These are phyloP conservation scores for Agriotes lineatus DNA, from an alignment of 2,888 invertebrate species.

Conservation along the genomic window DNA sequence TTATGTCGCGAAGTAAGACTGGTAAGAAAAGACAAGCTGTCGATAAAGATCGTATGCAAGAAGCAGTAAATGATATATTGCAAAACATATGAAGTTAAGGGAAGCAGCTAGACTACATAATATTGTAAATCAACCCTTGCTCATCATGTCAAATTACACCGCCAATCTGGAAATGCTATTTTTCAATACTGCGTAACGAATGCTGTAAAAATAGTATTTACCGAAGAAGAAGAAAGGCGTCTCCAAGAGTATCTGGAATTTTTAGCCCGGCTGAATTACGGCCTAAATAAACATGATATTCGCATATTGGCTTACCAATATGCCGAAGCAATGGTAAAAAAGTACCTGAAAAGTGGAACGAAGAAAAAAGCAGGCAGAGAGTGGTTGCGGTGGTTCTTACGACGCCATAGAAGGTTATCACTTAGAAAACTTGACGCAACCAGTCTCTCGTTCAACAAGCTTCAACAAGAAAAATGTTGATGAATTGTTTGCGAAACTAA, in stretches of 20 bases:
- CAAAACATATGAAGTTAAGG: constrained; percentile 1
- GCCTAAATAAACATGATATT: constrained; percentile 14
- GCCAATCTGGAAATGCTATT: not conserved
- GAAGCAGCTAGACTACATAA: constrained; percentile 15
- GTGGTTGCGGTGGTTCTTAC: no score
- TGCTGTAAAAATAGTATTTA: constrained; percentile 7
- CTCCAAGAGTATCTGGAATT: constrained; percentile 10
- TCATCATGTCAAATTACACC: constrained; percentile 13
- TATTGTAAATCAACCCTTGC: constrained; percentile 16
- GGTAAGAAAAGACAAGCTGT: constrained; percentile 8
- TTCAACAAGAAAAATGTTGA: constrained; percentile 60
- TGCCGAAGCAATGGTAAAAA: constrained; percentile 3
- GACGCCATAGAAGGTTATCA: no score
- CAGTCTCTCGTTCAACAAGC: no score
- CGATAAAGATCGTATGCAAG: not conserved
- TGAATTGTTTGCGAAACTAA: constrained; percentile 51
- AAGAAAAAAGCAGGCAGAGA: no score
- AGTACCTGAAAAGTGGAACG: constrained; percentile 5
- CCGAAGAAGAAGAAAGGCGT: constrained; percentile 7
- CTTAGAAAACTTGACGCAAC: no score
- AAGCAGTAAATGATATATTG: not conserved
- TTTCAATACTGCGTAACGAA: constrained; percentile 6
- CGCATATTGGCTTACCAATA: constrained; percentile 13
- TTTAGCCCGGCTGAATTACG: not conserved
- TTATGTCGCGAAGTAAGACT: not conserved